Conservation (phyloP, 2,888 invertebrate species). For the Tridacna gigas region DNA sequence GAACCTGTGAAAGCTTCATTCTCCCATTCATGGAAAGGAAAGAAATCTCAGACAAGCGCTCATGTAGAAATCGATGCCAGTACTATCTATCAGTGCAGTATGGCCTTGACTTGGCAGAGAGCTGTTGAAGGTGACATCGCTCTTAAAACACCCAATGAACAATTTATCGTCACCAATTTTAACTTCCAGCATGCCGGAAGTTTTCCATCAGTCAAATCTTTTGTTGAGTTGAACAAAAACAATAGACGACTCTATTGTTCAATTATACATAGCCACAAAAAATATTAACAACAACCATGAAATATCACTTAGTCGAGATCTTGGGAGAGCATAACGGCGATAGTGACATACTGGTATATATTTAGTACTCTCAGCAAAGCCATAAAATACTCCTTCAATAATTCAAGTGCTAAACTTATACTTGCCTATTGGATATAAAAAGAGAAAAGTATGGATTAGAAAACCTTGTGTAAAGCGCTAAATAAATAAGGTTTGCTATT, state of each 20-base stretch:
- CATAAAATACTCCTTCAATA: too few relatives aligned
- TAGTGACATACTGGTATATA: too few relatives aligned
- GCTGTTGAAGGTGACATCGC: constrained; percentile 45
- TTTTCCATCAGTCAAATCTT: constrained; percentile 41
- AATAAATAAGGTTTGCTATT: too few relatives aligned
- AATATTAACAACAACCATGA: too few relatives aligned
- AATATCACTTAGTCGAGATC: too few relatives aligned
- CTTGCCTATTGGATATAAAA: too few relatives aligned
- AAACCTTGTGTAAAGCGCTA: too few relatives aligned
- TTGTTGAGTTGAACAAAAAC: constrained; percentile 31
- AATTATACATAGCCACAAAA: too few relatives aligned
- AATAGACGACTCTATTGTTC: constrained; percentile 18
- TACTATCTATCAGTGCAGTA: constrained; percentile 33
- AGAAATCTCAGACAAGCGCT: background rate
- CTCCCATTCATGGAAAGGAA: background rate
- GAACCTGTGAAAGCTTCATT: constrained; percentile 17
- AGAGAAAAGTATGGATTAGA: too few relatives aligned
- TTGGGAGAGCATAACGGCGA: too few relatives aligned
- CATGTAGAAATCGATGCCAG: constrained; percentile 12
- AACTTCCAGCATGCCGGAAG: constrained; percentile 35
- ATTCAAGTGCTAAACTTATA: too few relatives aligned
- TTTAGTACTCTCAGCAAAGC: too few relatives aligned
- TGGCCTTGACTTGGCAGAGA: constrained; percentile 24
- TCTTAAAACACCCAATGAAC: constrained; percentile 66
- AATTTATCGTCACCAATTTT: constrained; percentile 45